Percentiles rank a stretch among this genome's conserved stretches.
Conservation (phyloP, 1,140 invertebrate genomes). For the Chymomyza costata region DNA sequence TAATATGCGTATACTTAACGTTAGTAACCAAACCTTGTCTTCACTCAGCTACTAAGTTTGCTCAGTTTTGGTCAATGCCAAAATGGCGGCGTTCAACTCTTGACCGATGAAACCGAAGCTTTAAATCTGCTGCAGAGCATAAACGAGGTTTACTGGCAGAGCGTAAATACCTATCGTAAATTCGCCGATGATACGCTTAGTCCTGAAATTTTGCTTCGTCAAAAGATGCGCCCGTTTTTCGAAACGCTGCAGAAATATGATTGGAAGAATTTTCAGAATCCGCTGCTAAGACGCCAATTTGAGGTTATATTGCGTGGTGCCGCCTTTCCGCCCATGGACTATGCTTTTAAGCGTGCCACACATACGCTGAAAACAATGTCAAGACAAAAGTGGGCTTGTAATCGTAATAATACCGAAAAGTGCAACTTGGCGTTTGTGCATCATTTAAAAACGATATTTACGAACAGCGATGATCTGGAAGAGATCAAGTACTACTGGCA, state of each 20-base stretch:
- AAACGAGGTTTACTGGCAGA: constrained; percentile 25
- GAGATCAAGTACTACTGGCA: constrained; percentile 32
- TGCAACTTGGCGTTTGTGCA: constrained; percentile 29
- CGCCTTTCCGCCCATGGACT: constrained; percentile 21
- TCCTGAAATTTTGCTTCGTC: constrained; percentile 28
- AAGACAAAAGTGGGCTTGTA: constrained; percentile 18
- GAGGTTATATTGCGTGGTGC: constrained; percentile 23
- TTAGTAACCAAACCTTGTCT: background rate
- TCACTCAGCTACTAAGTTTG: background rate
- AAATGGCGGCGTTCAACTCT: background rate
- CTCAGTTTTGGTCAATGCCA: background rate
- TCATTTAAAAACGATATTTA: constrained; percentile 26
- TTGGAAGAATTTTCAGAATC: constrained; percentile 23
- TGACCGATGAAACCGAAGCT: background rate
- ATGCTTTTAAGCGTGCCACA: constrained; percentile 26
- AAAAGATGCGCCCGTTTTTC: constrained; percentile 24
- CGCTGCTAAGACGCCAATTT: constrained; percentile 21
- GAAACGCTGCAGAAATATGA: constrained; percentile 20
- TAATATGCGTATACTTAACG: background rate
- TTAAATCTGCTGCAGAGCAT: constrained; percentile 8
- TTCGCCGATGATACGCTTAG: constrained; percentile 25
- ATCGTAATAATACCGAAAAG: background rate
- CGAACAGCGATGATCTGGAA: constrained; percentile 31
- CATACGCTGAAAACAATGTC: constrained; percentile 21
- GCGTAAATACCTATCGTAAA: constrained; percentile 23